Evolutionary conservation across 2,113 vertebrate genomes (phyloP), one percentile per base, ranked within the genome.

Genomic region (Tetrao urogallus): DNA sequence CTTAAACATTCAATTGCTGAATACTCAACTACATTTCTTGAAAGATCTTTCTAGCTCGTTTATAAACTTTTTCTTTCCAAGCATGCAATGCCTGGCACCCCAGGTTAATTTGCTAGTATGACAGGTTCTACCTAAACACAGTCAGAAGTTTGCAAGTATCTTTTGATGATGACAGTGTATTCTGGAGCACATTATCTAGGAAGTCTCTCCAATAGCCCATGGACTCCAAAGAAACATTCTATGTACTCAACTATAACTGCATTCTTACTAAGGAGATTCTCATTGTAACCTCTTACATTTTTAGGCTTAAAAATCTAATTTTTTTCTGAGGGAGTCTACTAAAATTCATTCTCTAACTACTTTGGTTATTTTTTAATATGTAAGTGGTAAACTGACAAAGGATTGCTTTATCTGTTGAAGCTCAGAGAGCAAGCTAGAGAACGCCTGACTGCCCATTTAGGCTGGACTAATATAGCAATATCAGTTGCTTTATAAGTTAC

Each of bases 321-420:
- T 89, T 89, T 48, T 57, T 91, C 78, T 79, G 63, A 89, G 84
- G 32, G 15, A 67, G 21, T n/a, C 32, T 50, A 50, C 43, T 85
- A 76, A 82, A 85, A 93, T 74, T 88, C 32, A 19, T 78, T 81
- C 82, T 81, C 52, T 77, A 94, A 84, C 38, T 60, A 70, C 50
- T 67, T 18, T 7, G 25, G 57, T 64, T 85, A 28, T 72, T 70
- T 87, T 87, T 95, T 89, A 80, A 22, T 25, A 80, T 1, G 19
- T 9, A 60, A 30, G 15, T 32, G 14, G 18, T 50, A 79, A 87
- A 48, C 15, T 48, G 42, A 74, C 2, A 4, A 69, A 63, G 21
- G 58, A 82, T 18, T 92, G 36, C n/a, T 74, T 1, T 38, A 76
- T 80, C 2, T 75, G 21, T 15, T 76, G 11, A 75, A 79, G 67